Percentiles rank a stretch among this genome's conserved stretches.
Evolutionary conservation across 1,140 invertebrate species (phyloP).

Genomic region (Drosophila oshimai): DNA sequence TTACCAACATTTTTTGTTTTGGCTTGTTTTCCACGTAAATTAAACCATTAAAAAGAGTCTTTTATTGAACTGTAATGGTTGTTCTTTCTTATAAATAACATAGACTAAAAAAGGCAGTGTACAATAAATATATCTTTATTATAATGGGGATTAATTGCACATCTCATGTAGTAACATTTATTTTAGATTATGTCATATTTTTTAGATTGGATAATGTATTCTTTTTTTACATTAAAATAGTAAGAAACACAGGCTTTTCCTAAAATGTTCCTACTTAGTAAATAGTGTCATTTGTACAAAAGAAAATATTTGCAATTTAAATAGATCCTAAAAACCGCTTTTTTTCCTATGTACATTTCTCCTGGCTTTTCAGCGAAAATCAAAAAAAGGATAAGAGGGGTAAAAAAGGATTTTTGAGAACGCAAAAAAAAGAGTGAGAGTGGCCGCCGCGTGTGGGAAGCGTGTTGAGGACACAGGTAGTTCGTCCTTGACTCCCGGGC

Average conservation of each 20-base stretch:
- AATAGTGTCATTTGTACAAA: too few species aligned
- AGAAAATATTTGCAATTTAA: background rate
- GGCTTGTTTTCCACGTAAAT: slow-evolving; percentile 14
- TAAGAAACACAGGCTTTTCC: too few species aligned
- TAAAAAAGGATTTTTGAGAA: slow-evolving; percentile 6
- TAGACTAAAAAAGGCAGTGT: too few species aligned
- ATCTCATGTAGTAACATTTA: too few species aligned
- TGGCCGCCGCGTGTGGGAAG: slow-evolving; percentile 28
- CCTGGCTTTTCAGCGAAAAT: background rate
- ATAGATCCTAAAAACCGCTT: too few species aligned
- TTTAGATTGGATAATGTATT: too few species aligned
- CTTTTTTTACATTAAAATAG: too few species aligned
- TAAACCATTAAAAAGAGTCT: slow-evolving; percentile 17
- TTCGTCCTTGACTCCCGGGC: slow-evolving; percentile 26
- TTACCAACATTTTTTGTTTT: background rate
- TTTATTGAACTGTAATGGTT: slow-evolving; percentile 41
- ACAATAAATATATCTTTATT: too few species aligned
- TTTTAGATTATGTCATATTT: too few species aligned
- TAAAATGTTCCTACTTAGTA: too few species aligned
- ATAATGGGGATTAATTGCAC: too few species aligned
- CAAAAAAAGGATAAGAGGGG: background rate
- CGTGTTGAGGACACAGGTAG: slow-evolving; percentile 34
- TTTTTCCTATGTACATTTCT: background rate
- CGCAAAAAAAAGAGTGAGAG: slow-evolving; percentile 33
- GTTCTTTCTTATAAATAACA: too few species aligned